A percentile compares a stretch with the other conserved stretches of the same genome.
Conservation (phyloP, 2,113 vertebrate genomes). For the Oceanodroma tethys region DNA sequence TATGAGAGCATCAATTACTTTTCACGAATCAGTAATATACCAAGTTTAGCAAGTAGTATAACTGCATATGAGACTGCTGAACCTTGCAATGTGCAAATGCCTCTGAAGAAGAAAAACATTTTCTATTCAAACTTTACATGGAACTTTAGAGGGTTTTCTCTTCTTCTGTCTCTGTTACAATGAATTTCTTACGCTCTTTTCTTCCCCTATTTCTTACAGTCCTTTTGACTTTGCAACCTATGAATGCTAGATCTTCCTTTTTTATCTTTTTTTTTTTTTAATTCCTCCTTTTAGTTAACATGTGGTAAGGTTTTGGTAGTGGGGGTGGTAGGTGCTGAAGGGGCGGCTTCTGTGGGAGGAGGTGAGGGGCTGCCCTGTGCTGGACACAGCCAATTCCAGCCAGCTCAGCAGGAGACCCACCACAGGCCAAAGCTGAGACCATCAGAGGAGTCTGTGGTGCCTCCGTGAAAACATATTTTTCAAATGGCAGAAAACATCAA, state of each 20-base stretch:
- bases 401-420: not conserved
- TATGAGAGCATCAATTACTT: not conserved
- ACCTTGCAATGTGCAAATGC: not conserved
- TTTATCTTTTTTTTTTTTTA: not conserved
- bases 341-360: not conserved
- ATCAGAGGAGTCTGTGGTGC: not conserved
- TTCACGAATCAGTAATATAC: not conserved
- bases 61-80: not conserved
- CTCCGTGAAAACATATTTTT: not conserved
- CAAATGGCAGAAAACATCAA: not conserved
- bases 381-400: not conserved
- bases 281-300: not conserved
- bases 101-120: not conserved
- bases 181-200: not conserved
- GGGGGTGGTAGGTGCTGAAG: not conserved
- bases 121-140: not conserved
- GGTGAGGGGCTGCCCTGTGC: not conserved
- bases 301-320: not conserved
- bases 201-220: not conserved
- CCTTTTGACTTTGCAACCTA: not conserved
- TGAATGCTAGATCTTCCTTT: not conserved
- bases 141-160: not conserved
- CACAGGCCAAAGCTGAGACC: not conserved
- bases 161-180: not conserved
- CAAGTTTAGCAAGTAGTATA: not conserved